Conservation (phyloP, 2,888 invertebrate genomes). For the Hirtodrosophila duncani region DNA sequence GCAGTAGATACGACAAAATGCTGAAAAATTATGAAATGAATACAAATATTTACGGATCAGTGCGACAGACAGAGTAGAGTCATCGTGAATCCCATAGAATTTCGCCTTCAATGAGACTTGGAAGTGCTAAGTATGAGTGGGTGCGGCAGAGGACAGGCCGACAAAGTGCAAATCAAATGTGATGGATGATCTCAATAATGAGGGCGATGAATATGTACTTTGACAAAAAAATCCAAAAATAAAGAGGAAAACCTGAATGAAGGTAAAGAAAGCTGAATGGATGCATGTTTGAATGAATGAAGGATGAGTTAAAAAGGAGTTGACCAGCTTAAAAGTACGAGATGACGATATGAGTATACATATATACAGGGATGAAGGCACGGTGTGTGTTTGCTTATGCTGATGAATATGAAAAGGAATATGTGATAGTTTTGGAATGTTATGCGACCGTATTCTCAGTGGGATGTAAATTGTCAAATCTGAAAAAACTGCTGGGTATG, state of each 20-base stretch:
- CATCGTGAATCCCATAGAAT: constrained; percentile 28
- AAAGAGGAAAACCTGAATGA: background rate
- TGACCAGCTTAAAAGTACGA: too few relatives aligned
- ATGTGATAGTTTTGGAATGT: too few relatives aligned
- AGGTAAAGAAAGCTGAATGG: background rate
- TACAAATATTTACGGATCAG: constrained; percentile 62
- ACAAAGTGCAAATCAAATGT: constrained; percentile 58
- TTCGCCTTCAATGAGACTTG: constrained; percentile 41
- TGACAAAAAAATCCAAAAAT: constrained; percentile 1
- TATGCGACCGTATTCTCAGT: too few relatives aligned
- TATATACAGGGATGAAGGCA: too few relatives aligned
- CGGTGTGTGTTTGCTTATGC: too few relatives aligned
- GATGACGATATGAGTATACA: too few relatives aligned
- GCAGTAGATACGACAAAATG: constrained; percentile 13
- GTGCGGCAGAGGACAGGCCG: constrained; percentile 13
- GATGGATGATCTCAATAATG: constrained; percentile 59
- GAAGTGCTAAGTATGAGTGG: constrained; percentile 5
- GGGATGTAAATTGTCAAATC: too few relatives aligned
- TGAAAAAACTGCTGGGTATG: too few relatives aligned
- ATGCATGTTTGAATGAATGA: too few relatives aligned
- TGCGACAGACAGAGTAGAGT: constrained; percentile 28
- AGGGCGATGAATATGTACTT: background rate
- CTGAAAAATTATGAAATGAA: constrained; percentile 63
- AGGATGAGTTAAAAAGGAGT: too few relatives aligned
- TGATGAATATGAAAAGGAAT: too few relatives aligned